Conservation (phyloP, 2,888 invertebrate species). For the Coronaproctus castanopsis region DNA sequence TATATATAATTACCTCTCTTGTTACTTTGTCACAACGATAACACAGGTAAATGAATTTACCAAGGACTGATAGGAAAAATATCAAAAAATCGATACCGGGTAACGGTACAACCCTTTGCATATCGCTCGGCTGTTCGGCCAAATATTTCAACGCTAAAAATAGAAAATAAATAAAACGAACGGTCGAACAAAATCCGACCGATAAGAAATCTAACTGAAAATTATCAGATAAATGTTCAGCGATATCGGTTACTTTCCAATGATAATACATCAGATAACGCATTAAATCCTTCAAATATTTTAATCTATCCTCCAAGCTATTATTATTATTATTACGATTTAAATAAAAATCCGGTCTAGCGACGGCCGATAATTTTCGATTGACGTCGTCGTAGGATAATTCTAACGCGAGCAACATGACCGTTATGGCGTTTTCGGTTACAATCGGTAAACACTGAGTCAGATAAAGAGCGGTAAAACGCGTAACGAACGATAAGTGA, state of each 20-base stretch:
- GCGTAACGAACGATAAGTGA: not conserved
- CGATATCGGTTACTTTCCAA: slow-evolving; percentile 5
- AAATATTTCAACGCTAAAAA: slow-evolving; percentile 10
- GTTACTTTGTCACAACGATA: slow-evolving; percentile 11
- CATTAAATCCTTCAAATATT: no score
- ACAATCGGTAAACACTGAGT: slow-evolving; percentile 10
- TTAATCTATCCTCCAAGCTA: not conserved
- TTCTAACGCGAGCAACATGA: slow-evolving; percentile 7
- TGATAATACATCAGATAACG: slow-evolving; percentile 2
- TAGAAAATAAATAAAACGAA: slow-evolving; percentile 13
- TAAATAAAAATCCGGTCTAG: slow-evolving; percentile 1
- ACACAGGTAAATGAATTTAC: slow-evolving; percentile 13
- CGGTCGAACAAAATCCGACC: slow-evolving; percentile 8
- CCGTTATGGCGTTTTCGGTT: slow-evolving; percentile 9
- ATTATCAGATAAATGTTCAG: slow-evolving; percentile 6
- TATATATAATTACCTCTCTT: slow-evolving; percentile 5
- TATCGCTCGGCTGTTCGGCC: not conserved
- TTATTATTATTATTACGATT: not conserved
- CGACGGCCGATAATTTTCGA: slow-evolving; percentile 2
- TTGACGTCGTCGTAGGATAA: slow-evolving; percentile 9
- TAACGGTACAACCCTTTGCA: slow-evolving; percentile 1
- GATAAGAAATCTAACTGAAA: slow-evolving; percentile 11
- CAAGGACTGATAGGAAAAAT: slow-evolving; percentile 12
- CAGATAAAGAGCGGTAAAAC: slow-evolving; percentile 3
- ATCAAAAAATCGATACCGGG: slow-evolving; percentile 9